These are phyloP conservation scores for Hyperoplus lanceolatus DNA, from an alignment of 2,797 vertebrate species.

Conservation along the genomic window DNA sequence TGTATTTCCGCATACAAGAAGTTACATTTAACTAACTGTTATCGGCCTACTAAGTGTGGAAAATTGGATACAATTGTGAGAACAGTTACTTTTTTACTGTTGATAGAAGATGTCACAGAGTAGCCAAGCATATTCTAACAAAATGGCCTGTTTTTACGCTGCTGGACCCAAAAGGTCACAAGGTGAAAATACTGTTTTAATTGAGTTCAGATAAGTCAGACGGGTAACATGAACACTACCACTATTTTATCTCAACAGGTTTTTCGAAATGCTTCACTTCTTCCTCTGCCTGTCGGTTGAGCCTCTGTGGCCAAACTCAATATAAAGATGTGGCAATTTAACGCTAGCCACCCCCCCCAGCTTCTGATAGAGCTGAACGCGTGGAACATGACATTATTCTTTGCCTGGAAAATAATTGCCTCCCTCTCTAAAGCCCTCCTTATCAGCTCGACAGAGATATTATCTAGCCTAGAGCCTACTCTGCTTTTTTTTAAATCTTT, in stretches of 20 bases:
- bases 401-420: no score
- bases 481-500: no score
- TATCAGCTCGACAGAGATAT: not conserved
- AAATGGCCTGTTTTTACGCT: conserved; percentile 39
- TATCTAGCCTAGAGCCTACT: not conserved
- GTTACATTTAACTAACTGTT: not conserved
- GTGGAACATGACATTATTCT: no score
- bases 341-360: no score
- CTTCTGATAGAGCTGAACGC: not conserved
- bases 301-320: not conserved
- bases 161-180: not conserved
- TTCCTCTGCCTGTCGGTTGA: not conserved
- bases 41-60: not conserved
- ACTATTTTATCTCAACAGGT: not conserved
- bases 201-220: not conserved
- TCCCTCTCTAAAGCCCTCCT: not conserved
- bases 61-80: rapidly evolving
- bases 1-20: conserved; percentile 5
- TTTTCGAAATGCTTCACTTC: not conserved
- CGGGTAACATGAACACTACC: not conserved
- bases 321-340: not conserved
- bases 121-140: not conserved
- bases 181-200: not conserved
- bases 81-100: not conserved
- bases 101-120: not conserved